Evolutionary conservation across 1,140 invertebrate species (phyloP).

Genomic region (Stegodyphus dumicola): DNA sequence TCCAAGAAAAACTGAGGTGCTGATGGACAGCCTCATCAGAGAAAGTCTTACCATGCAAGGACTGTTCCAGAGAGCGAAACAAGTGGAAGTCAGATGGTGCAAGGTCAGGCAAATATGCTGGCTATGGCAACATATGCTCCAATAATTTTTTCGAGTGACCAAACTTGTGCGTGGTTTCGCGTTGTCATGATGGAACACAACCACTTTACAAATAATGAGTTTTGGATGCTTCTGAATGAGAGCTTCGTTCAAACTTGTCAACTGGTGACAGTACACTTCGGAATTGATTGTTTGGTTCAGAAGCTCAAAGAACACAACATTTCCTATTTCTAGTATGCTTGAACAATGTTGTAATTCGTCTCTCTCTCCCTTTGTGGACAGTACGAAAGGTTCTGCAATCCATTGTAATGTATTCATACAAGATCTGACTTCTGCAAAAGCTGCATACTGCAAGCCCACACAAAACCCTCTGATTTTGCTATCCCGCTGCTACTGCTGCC

Average conservation of each 20-base stretch:
- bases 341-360: too few species aligned
- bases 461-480: too few species aligned
- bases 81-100: constrained; percentile 69
- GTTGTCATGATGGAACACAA: constrained; percentile 63
- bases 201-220: constrained; percentile 5
- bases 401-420: too few species aligned
- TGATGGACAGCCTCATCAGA: neutral
- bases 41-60: constrained; percentile 4
- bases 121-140: constrained; percentile 69
- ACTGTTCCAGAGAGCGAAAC: constrained; percentile 63
- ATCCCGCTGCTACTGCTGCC: too few species aligned
- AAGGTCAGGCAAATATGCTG: constrained; percentile 69
- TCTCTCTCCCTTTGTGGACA: too few species aligned
- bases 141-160: constrained; percentile 59
- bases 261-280: constrained; percentile 17
- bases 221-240: neutral
- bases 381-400: too few species aligned
- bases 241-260: constrained; percentile 18
- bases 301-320: constrained; percentile 17
- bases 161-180: constrained; percentile 52
- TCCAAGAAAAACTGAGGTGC: neutral
- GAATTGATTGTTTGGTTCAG: constrained; percentile 20
- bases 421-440: too few species aligned
- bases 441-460: too few species aligned
- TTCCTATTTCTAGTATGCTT: too few species aligned